Conservation (phyloP, 1,140 invertebrate species). For the Pseudoatta argentina region DNA sequence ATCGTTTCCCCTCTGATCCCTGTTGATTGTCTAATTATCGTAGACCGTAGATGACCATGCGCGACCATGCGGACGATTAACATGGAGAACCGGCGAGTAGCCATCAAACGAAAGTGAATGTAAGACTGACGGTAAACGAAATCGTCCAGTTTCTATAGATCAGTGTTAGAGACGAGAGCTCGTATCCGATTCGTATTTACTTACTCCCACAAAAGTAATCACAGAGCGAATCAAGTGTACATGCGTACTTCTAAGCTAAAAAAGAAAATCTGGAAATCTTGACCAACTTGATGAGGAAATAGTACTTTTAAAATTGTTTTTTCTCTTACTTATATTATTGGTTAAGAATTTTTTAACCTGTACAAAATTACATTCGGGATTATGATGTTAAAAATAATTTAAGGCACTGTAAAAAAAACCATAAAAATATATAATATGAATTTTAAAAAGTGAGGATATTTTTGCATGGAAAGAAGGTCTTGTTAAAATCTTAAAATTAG, state of each 20-base stretch:
- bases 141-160: conserved; percentile 12
- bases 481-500: too few species aligned
- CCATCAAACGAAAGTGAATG: conserved; percentile 22
- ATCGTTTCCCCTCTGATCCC: conserved; percentile 60
- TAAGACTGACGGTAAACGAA: neutral
- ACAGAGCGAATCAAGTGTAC: neutral
- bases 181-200: conserved; percentile 25
- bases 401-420: neutral
- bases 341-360: neutral
- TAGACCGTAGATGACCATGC: conserved; percentile 33
- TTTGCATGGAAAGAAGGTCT: too few species aligned
- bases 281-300: neutral
- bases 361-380: neutral
- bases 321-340: neutral
- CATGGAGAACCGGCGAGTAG: neutral
- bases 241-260: neutral
- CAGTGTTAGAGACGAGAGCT: conserved; percentile 10
- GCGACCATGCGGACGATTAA: conserved; percentile 24
- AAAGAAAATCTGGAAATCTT: neutral
- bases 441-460: too few species aligned
- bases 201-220: neutral
- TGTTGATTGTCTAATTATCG: conserved; percentile 77
- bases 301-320: neutral
- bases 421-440: neutral
- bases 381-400: neutral